Evolutionary conservation across 2,113 vertebrate genomes (phyloP).

Genomic region (Strix uralensis): DNA sequence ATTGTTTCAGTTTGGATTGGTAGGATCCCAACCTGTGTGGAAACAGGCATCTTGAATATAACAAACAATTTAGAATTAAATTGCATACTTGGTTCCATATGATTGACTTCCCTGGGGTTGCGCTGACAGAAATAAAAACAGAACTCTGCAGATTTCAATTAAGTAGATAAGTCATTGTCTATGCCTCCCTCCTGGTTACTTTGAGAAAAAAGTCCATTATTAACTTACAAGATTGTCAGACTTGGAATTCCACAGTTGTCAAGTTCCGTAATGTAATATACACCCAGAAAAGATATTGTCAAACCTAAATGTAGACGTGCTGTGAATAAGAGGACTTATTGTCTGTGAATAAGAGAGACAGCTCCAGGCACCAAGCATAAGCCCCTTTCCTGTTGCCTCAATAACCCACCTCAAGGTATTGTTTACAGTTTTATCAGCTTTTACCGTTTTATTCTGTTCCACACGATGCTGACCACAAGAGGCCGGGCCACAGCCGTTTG

Average conservation of each 20-base stretch:
- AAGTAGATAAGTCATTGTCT: slow-evolving; percentile 29
- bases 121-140: slow-evolving; percentile 45
- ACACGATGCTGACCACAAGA: not conserved
- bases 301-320: not conserved
- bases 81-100: slow-evolving; percentile 10
- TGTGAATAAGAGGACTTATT: not conserved
- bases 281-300: not conserved
- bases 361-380: not conserved
- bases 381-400: not conserved
- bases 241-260: not conserved
- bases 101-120: slow-evolving; percentile 35
- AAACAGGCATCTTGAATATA: not conserved
- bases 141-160: slow-evolving; percentile 27
- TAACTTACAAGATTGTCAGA: slow-evolving; percentile 6
- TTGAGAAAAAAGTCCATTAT: not conserved
- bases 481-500: not conserved
- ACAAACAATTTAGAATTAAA: slow-evolving; percentile 42
- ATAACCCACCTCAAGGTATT: not conserved
- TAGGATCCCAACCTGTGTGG: not conserved
- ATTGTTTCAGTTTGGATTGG: not conserved
- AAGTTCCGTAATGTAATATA: not conserved
- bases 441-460: not conserved
- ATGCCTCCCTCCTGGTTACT: slow-evolving; percentile 11
- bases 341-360: too few relatives aligned
- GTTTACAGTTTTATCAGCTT: not conserved